phyloP scores from a whole-genome alignment of 2,888 invertebrate genomes.

The Eilema sororculum region DNA sequence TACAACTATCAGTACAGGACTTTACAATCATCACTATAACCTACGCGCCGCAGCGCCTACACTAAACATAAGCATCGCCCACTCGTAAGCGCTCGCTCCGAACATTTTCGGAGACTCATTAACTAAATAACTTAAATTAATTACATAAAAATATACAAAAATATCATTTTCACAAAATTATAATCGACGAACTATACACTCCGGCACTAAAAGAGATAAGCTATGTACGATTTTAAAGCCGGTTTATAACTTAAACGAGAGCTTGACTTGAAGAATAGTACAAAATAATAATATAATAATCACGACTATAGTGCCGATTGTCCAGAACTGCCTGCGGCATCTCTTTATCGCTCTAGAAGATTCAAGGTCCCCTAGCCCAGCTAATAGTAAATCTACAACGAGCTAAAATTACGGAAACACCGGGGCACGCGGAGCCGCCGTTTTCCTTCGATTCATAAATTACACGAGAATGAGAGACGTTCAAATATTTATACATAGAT shows the following conservation, averaged over 20 bases:
- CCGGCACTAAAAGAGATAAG: slow-evolving; percentile 84
- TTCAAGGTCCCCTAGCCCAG: slow-evolving; percentile 88
- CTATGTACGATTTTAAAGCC: slow-evolving; percentile 84
- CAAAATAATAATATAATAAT: slow-evolving; percentile 80
- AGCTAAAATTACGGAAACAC: slow-evolving; percentile 83
- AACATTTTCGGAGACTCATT: slow-evolving; percentile 65
- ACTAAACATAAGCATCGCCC: slow-evolving; percentile 76
- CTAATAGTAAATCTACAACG: slow-evolving; percentile 86
- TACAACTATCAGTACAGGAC: slow-evolving; percentile 85
- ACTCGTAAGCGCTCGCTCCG: slow-evolving; percentile 69
- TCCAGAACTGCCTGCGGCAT: slow-evolving; percentile 86
- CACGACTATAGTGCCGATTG: slow-evolving; percentile 87
- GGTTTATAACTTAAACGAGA: slow-evolving; percentile 85
- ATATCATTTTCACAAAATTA: slow-evolving; percentile 87
- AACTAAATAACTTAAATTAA: slow-evolving; percentile 84
- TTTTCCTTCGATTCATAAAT: slow-evolving; percentile 84
- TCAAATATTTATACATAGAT: slow-evolving; percentile 87
- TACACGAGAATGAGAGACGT: slow-evolving; percentile 86
- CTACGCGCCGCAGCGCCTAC: slow-evolving; percentile 62
- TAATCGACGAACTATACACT: slow-evolving; percentile 84
- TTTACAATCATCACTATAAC: slow-evolving; percentile 86
- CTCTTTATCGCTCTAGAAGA: slow-evolving; percentile 78
- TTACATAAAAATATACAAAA: slow-evolving; percentile 87
- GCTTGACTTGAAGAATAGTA: slow-evolving; percentile 83
- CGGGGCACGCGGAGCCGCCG: slow-evolving; percentile 70